Percentiles rank a stretch among this genome's conserved stretches.
Conservation (phyloP, 2,797 vertebrate genomes). For the Sardinella longiceps region DNA sequence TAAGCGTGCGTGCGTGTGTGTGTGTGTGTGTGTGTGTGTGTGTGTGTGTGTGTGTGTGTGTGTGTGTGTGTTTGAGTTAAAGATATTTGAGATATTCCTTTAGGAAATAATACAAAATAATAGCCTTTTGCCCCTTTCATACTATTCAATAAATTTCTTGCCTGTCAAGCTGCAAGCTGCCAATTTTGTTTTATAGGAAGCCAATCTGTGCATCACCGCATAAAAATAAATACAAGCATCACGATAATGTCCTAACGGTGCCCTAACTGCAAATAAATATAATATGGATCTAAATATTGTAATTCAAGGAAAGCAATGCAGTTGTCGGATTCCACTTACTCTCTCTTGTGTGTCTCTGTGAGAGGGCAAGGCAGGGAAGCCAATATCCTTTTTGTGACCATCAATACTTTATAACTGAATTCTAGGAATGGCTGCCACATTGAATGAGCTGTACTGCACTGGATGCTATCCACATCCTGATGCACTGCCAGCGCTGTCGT, state of each 20-base stretch:
- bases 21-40: conserved; percentile 7
- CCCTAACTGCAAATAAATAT: not conserved
- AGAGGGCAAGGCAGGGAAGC: not conserved
- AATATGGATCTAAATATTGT: not conserved
- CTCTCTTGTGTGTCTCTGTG: not conserved
- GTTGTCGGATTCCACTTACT: not conserved
- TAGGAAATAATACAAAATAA: not conserved
- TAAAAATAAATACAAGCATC: not conserved
- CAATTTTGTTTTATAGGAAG: too few species aligned
- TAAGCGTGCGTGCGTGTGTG: not conserved
- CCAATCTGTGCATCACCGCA: not conserved
- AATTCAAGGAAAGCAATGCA: not conserved
- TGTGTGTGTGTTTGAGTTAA: not conserved
- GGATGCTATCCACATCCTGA: not conserved
- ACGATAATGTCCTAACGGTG: not conserved
- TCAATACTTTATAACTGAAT: conserved; percentile 9
- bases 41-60: not conserved
- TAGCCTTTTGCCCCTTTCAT: not conserved
- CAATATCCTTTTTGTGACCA: not conserved
- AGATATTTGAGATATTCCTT: too few species aligned
- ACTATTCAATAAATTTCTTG: not conserved
- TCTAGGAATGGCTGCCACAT: not conserved
- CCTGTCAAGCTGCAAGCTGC: not conserved
- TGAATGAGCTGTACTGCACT: conserved; percentile 18
- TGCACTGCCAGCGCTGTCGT: not conserved